phyloP scores from a whole-genome alignment of 2,888 invertebrate species.

The Netelia melanura region DNA sequence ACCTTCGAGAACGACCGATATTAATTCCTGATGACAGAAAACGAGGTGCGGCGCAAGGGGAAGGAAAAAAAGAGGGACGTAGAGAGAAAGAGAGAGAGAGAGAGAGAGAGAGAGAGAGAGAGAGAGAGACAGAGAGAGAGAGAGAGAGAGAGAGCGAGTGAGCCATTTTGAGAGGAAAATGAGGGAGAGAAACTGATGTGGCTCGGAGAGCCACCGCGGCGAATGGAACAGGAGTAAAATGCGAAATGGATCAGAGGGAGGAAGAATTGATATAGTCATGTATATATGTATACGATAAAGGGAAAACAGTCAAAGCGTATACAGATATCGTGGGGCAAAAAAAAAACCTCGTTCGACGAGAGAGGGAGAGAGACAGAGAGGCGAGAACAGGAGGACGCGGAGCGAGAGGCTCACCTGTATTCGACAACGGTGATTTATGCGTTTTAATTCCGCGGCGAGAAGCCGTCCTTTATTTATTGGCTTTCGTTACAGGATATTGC shows the following conservation, averaged over 20 bases:
- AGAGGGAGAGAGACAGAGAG: slow-evolving; percentile 49
- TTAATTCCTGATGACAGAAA: slow-evolving; percentile 62
- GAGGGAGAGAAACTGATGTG: slow-evolving; percentile 39
- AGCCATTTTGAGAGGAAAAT: slow-evolving; percentile 40
- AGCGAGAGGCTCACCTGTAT: slow-evolving; percentile 69
- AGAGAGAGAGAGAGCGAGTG: slow-evolving; percentile 48
- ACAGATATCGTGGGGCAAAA: slow-evolving; percentile 40
- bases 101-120: slow-evolving; percentile 44
- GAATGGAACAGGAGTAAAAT: slow-evolving; percentile 30
- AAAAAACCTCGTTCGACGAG: slow-evolving; percentile 23
- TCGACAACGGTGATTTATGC: slow-evolving; percentile 79
- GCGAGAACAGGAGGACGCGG: slow-evolving; percentile 71
- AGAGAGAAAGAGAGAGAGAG: slow-evolving; percentile 46
- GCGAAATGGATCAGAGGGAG: slow-evolving; percentile 21
- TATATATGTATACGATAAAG: slow-evolving; percentile 7
- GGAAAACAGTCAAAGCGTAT: slow-evolving; percentile 12
- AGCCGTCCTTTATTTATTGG: slow-evolving; percentile 81
- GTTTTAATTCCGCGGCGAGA: slow-evolving; percentile 80
- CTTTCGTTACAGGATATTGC: slow-evolving; percentile 81
- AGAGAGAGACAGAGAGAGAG: slow-evolving; percentile 24
- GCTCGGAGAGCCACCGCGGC: not conserved
- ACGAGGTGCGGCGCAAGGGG: slow-evolving; percentile 29
- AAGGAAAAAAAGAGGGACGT: slow-evolving; percentile 29
- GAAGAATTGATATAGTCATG: slow-evolving; percentile 21
- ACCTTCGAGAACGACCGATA: slow-evolving; percentile 48